Conservation (phyloP, 2,888 invertebrate genomes). For the Chymomyza procnemis region DNA sequence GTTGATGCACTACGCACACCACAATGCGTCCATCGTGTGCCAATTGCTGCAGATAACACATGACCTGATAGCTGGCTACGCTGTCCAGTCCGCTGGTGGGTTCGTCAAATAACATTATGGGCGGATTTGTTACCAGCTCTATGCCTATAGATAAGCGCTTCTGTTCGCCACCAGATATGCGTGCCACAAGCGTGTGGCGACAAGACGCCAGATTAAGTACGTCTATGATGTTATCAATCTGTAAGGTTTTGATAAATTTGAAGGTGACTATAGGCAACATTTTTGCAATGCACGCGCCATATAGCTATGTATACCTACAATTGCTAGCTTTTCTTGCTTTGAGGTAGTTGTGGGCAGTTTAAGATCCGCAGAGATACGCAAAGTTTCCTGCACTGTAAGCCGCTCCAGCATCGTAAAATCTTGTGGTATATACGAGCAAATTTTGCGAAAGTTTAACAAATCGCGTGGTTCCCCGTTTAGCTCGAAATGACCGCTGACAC, state of each 20-base stretch:
- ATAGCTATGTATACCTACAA: constrained; percentile 80
- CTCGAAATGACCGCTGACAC: constrained; percentile 82
- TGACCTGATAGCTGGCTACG: constrained; percentile 88
- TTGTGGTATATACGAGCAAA: constrained; percentile 90
- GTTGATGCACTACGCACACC: constrained; percentile 93
- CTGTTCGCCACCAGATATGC: constrained; percentile 92
- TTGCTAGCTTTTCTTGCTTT: constrained; percentile 82
- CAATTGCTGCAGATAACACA: constrained; percentile 86
- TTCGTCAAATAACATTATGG: constrained; percentile 96
- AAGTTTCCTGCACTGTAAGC: constrained; percentile 89
- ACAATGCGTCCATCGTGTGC: constrained; percentile 90
- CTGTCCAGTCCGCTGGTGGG: constrained; percentile 93
- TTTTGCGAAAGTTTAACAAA: constrained; percentile 82
- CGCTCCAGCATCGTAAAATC: constrained; percentile 88
- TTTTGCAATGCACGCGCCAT: neutral
- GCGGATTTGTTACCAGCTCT: constrained; percentile 93
- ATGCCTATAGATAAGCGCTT: constrained; percentile 93
- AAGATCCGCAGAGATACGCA: constrained; percentile 89
- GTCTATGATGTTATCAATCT: constrained; percentile 89
- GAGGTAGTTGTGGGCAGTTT: constrained; percentile 85
- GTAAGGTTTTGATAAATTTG: constrained; percentile 44
- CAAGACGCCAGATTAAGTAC: constrained; percentile 85
- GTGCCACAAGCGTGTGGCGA: constrained; percentile 83
- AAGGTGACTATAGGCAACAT: neutral
- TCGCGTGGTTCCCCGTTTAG: constrained; percentile 85